phyloP scores from a whole-genome alignment of 2,113 vertebrate species.

The Trogon surrucura region DNA sequence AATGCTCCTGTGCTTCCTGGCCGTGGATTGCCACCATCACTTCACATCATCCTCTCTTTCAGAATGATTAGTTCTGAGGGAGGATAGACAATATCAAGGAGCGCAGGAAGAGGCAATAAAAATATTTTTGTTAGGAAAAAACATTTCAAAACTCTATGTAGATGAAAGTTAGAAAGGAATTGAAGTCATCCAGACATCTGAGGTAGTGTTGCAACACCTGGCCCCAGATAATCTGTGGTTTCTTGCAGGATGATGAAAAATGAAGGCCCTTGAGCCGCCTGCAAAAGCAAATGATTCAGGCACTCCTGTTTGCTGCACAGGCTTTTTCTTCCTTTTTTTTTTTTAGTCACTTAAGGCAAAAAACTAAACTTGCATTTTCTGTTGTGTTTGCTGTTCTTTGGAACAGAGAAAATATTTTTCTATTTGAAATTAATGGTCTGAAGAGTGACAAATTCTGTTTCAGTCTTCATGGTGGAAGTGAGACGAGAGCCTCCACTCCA shows the following conservation, averaged over 20 bases:
- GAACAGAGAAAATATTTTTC: not conserved
- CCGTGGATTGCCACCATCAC: not conserved
- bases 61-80: not conserved
- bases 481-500: not conserved
- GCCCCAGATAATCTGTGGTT: not conserved
- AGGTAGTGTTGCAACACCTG: not conserved
- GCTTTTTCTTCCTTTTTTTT: fast-evolving
- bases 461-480: not conserved
- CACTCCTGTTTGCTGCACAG: not conserved
- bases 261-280: not conserved
- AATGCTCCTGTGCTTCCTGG: not conserved
- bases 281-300: not conserved
- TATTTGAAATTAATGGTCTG: not conserved
- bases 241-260: not conserved
- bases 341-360: not conserved
- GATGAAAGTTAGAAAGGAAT: not conserved
- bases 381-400: not conserved
- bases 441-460: not conserved
- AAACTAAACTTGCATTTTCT: not conserved
- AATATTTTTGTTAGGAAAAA: not conserved
- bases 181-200: not conserved
- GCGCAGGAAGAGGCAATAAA: not conserved
- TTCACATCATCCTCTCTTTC: not conserved
- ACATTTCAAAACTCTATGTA: not conserved
- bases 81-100: not conserved